phyloP scores from a whole-genome alignment of 2,888 invertebrate species.

The Cryptosula pallasiana region DNA sequence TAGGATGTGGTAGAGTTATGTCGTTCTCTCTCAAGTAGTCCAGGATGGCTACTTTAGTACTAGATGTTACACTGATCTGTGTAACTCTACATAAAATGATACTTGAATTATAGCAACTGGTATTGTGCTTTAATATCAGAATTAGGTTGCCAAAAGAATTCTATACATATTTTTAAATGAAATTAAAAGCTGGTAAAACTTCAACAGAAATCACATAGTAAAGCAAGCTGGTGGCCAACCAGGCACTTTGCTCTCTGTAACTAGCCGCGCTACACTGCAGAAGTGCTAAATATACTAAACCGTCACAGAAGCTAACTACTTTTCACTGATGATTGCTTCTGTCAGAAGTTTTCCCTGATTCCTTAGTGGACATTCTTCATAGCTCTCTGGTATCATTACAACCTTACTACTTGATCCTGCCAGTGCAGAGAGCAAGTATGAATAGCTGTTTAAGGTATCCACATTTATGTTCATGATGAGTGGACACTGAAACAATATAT shows the following conservation, averaged over 20 bases:
- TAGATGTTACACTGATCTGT: neutral
- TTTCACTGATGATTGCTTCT: neutral
- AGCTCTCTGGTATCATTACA: neutral
- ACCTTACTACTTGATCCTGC: neutral
- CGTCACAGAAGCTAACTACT: neutral
- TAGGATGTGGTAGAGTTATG: neutral
- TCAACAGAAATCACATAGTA: too few species aligned
- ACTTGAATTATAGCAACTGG: too few species aligned
- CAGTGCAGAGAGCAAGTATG: neutral
- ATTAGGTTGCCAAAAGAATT: too few species aligned
- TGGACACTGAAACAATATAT: too few species aligned
- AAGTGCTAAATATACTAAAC: too few species aligned
- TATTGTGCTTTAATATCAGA: too few species aligned
- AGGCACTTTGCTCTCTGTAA: too few species aligned
- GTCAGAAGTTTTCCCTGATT: neutral
- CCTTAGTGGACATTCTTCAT: neutral
- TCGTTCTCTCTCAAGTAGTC: neutral
- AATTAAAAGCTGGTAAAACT: too few species aligned
- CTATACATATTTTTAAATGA: too few species aligned
- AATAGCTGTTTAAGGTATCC: neutral
- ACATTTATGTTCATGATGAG: neutral
- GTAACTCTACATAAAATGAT: too few species aligned
- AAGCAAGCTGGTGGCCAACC: too few species aligned
- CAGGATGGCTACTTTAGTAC: neutral
- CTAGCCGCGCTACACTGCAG: too few species aligned